Evolutionary conservation across 2,888 invertebrate species (phyloP), one percentile per base, ranked within the genome.

Genomic region (Eretmocerus hayati): DNA sequence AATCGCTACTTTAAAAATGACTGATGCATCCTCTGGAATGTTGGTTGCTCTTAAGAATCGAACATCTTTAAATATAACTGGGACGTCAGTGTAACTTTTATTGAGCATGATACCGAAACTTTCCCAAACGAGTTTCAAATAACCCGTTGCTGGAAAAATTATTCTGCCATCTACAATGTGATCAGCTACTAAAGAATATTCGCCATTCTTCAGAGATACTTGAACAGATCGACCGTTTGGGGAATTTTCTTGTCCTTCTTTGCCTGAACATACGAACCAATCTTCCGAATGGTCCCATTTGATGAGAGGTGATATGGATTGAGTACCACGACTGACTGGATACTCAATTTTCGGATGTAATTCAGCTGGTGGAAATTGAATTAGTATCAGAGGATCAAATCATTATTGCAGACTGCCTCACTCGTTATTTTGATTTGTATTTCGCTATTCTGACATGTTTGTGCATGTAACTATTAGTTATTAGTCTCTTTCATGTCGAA

Each of bases 21-120:
- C 60, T 13, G 64, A 71, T 26, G 75, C 77, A 40, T 83, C 81
- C 54, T 81, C 78, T 1, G 85, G 81, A 50, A 93, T 77, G 57
- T 84, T 83, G 1, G 90, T 90, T 6, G 91, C 91, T 59, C 90
- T 77, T 58, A 86, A 79, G 66, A 93, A 90, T 35, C 81, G 78
- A 9, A 93, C 80, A 70, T 94, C 83, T 66, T 90, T 87, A 68
- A 94, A 89, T 8, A 85, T 81, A 1, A 94, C 85, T 0, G 88
- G 81, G 26, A 89, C 76, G 56, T 87, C 81, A 21, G 80, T 79
- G 57, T 75, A 81, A 1, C 81, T 73, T 35, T 81, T 79, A 46
- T 82, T 83, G 30, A 71, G 65, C 77, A 84, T 80, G 67, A 83
- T 75, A 4, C 83, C 83, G 13, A 87, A 72, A 1, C 85, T 84